phyloP scores from a whole-genome alignment of 2,113 vertebrate genomes.

The Heterotis niloticus region DNA sequence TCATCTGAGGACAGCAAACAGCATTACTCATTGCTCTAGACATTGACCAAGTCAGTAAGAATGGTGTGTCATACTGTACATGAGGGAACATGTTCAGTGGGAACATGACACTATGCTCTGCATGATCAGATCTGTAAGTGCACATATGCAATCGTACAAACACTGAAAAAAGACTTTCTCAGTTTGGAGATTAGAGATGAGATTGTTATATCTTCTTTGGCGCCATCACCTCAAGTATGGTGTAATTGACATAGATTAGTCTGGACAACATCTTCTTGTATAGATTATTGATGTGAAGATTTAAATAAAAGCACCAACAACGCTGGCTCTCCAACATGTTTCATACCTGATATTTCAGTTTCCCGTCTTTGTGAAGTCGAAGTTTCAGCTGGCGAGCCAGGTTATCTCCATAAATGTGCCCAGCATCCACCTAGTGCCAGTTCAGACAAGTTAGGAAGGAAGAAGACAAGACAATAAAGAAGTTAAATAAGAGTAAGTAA shows the following conservation, averaged over 20 bases:
- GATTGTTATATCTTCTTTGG: not conserved
- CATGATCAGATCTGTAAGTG: not conserved
- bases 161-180: not conserved
- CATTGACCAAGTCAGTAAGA: too few species aligned
- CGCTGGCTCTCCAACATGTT: accelerated
- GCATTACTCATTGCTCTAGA: not conserved
- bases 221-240: not conserved
- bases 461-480: not conserved
- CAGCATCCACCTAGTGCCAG: constrained; percentile 76
- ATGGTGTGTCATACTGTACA: not conserved
- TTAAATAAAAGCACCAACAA: not conserved
- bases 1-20: constrained; percentile 57
- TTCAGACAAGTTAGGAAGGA: not conserved
- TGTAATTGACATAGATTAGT: too few species aligned
- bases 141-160: not conserved
- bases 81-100: not conserved
- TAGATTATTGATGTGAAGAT: too few species aligned
- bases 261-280: too few species aligned
- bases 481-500: too few species aligned
- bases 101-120: not conserved
- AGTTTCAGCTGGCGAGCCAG: constrained; percentile 78
- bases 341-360: constrained; percentile 87
- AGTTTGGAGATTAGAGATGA: not conserved
- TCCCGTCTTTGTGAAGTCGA: constrained; percentile 81
- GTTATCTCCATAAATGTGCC: constrained; percentile 84